Evolutionary conservation across 2,797 vertebrate species (phyloP).

Genomic region (Chromobotia macracanthus): DNA sequence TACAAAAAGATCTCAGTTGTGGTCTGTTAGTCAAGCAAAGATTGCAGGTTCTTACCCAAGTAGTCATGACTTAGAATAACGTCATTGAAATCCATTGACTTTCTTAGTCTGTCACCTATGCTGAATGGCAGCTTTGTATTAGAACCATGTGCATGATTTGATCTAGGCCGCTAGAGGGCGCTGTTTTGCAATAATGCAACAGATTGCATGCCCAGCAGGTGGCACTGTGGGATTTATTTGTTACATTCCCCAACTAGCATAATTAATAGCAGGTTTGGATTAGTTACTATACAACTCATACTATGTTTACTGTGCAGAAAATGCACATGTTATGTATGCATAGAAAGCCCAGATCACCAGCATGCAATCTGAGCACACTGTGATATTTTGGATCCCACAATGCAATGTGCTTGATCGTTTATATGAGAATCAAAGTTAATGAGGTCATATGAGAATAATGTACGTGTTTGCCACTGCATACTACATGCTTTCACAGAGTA

Average conservation of each 20-base stretch:
- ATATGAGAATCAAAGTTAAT: neutral
- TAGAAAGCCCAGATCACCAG: neutral
- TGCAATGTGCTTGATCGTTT: neutral
- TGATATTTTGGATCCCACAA: neutral
- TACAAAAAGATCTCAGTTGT: neutral
- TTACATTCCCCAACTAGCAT: neutral
- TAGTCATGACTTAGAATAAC: neutral
- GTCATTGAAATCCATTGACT: neutral
- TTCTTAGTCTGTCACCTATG: neutral
- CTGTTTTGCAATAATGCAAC: constrained; percentile 6
- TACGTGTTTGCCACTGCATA: neutral
- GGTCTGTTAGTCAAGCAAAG: neutral
- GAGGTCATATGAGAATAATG: neutral
- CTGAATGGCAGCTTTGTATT: neutral
- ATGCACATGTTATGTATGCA: neutral
- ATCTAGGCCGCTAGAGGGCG: constrained; percentile 31
- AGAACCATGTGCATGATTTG: neutral
- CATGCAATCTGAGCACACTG: neutral
- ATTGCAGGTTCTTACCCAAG: neutral
- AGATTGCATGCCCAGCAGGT: neutral
- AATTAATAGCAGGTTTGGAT: neutral
- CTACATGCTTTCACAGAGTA: neutral
- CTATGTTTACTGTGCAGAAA: too few relatives aligned
- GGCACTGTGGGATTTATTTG: constrained; percentile 9
- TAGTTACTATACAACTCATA: neutral